phyloP scores from a whole-genome alignment of 1,140 invertebrate genomes.

The Euglossa dilemma region DNA sequence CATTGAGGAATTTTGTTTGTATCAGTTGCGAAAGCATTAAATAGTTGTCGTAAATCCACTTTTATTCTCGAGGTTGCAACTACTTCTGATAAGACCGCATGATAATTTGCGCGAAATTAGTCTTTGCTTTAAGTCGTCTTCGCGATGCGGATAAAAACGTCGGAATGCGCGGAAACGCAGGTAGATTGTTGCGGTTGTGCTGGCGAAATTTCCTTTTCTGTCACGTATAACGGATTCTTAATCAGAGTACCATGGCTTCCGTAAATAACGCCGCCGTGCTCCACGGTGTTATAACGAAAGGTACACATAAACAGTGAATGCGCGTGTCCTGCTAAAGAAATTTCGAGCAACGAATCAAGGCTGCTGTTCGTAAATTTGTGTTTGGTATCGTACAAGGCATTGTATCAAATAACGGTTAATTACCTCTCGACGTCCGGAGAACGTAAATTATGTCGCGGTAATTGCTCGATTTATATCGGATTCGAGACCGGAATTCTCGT shows the following conservation, averaged over 20 bases:
- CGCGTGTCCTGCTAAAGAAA: no score
- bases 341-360: not conserved
- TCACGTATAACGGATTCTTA: not conserved
- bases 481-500: not conserved
- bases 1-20: not conserved
- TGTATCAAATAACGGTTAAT: not conserved
- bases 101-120: conserved; percentile 32
- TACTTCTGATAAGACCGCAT: conserved; percentile 28
- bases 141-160: conserved; percentile 18
- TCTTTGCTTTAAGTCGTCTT: not conserved
- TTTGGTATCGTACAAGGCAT: not conserved
- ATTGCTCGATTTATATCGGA: not conserved
- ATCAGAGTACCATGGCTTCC: not conserved
- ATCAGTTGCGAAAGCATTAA: not conserved
- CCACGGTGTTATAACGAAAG: not conserved
- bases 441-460: not conserved
- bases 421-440: no score
- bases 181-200: not conserved
- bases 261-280: not conserved
- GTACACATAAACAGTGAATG: not conserved
- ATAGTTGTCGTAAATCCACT: conserved; percentile 12
- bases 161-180: not conserved
- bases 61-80: conserved; percentile 33
- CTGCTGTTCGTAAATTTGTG: not conserved
- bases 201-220: not conserved